phyloP scores from a whole-genome alignment of 2,888 invertebrate genomes.

The Lepeophtheirus nordmannii region DNA sequence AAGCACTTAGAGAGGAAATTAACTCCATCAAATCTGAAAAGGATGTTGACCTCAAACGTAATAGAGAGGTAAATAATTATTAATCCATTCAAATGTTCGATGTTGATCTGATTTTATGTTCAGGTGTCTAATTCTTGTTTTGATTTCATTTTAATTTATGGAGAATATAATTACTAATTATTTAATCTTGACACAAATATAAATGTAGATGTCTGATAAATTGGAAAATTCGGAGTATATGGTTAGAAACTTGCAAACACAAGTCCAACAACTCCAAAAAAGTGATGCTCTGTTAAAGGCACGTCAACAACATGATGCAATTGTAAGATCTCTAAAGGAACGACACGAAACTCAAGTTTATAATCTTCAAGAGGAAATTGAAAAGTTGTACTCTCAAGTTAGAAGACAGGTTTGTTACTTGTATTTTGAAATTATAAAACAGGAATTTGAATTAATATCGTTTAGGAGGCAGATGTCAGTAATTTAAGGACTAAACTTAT shows the following conservation, averaged over 20 bases:
- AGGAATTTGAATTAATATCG: too few relatives aligned
- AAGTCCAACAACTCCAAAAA: background rate
- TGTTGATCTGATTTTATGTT: background rate
- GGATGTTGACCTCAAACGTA: background rate
- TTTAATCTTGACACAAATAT: too few relatives aligned
- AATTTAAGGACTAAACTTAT: too few relatives aligned
- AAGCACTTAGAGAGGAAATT: background rate
- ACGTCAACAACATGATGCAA: conserved; percentile 2
- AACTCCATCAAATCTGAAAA: background rate
- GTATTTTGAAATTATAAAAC: background rate
- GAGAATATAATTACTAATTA: background rate
- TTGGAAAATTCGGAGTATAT: background rate
- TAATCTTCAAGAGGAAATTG: conserved; percentile 5
- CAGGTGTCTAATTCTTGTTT: background rate
- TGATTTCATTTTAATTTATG: background rate
- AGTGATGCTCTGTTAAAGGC: conserved; percentile 5
- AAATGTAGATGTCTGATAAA: background rate
- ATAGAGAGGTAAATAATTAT: conserved; percentile 3
- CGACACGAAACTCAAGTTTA: conserved; percentile 9
- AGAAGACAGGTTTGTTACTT: background rate
- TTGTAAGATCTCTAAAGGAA: conserved; percentile 9
- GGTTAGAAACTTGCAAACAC: background rate
- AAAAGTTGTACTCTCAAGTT: background rate
- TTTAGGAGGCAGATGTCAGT: too few relatives aligned
- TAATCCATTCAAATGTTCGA: background rate